Evolutionary conservation across 2,888 invertebrate genomes (phyloP).

Genomic region (Pocota personata): DNA sequence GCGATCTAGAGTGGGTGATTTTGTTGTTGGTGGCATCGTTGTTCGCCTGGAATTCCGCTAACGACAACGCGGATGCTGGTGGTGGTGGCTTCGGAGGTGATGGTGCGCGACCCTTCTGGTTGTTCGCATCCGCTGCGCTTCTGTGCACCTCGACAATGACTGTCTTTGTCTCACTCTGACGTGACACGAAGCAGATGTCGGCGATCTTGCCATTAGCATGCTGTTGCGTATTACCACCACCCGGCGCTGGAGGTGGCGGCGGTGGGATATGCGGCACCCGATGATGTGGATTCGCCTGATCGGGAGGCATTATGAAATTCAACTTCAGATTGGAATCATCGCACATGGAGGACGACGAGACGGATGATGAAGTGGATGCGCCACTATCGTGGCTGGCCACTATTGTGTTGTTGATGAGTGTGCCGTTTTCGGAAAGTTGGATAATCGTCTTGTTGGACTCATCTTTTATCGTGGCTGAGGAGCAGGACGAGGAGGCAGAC

Average conservation of each 20-base stretch:
- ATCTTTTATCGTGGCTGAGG: constrained; percentile 69
- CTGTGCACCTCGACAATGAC: constrained; percentile 91
- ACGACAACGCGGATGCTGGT: constrained; percentile 39
- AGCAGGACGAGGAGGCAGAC: constrained; percentile 71
- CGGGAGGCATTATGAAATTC: constrained; percentile 64
- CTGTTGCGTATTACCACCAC: constrained; percentile 39
- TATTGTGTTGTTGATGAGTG: constrained; percentile 87
- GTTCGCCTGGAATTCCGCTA: constrained; percentile 41
- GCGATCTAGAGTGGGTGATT: constrained; percentile 62
- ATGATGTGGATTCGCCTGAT: constrained; percentile 58
- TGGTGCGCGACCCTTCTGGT: constrained; percentile 77
- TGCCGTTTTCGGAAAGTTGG: constrained; percentile 88
- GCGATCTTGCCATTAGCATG: constrained; percentile 79
- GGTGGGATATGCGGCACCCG: constrained; percentile 74
- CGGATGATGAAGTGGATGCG: constrained; percentile 58
- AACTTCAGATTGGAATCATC: constrained; percentile 53
- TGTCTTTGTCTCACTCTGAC: constrained; percentile 85
- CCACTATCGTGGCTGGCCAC: constrained; percentile 75
- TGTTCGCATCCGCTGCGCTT: constrained; percentile 78
- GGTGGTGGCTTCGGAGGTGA: constrained; percentile 79
- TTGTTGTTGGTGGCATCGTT: constrained; percentile 6
- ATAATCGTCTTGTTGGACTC: constrained; percentile 88
- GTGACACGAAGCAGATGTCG: constrained; percentile 82
- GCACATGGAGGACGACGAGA: constrained; percentile 62
- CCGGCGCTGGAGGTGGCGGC: constrained; percentile 52